Conservation (phyloP, 2,113 vertebrate genomes). For the Myrmophylax atrothorax region DNA sequence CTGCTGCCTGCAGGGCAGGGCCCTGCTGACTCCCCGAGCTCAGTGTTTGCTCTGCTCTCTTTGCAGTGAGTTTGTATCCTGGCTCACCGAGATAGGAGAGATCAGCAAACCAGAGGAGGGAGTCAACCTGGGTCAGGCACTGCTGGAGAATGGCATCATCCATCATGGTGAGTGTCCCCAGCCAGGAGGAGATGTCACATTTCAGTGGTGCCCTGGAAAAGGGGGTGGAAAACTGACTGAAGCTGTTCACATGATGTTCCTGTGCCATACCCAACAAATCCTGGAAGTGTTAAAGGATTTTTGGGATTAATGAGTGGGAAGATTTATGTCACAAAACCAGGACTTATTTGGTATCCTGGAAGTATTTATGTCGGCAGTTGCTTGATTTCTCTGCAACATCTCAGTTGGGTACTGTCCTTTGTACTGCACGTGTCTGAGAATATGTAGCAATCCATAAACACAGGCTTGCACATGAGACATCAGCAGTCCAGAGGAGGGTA, state of each 20-base stretch:
- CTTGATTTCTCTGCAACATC: background rate
- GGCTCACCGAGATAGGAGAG: slow-evolving; percentile 95
- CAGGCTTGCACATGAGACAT: background rate
- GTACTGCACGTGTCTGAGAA: background rate
- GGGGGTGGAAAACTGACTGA: background rate
- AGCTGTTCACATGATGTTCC: background rate
- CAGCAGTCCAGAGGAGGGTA: background rate
- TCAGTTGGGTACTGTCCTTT: background rate
- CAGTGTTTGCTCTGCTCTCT: slow-evolving; percentile 20
- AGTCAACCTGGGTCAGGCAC: slow-evolving; percentile 94
- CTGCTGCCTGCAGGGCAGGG: background rate
- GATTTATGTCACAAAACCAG: background rate
- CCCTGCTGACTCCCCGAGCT: background rate
- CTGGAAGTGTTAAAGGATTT: background rate
- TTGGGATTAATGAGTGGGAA: background rate
- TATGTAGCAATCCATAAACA: background rate
- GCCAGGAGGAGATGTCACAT: background rate
- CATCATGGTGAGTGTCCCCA: slow-evolving; percentile 88
- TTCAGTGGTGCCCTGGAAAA: background rate
- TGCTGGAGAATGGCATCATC: slow-evolving; percentile 97
- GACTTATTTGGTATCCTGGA: background rate
- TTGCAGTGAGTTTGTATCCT: slow-evolving; percentile 93
- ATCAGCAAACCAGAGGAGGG: slow-evolving; percentile 97
- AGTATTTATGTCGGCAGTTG: background rate
- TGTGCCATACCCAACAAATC: background rate